phyloP scores from a whole-genome alignment of 2,888 invertebrate genomes.

The Auanema freiburgensis region DNA sequence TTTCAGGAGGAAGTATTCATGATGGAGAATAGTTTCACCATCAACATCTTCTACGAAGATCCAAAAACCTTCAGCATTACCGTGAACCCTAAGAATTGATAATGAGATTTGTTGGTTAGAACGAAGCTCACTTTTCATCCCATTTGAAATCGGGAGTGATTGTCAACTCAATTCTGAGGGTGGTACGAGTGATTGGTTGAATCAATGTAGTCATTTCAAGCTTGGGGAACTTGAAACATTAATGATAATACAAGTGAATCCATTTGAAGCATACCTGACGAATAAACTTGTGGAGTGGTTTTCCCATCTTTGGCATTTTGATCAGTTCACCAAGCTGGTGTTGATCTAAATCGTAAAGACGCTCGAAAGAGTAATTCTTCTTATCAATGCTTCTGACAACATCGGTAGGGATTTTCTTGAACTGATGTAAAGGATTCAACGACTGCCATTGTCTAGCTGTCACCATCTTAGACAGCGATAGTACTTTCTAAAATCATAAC shows the following conservation, averaged over 20 bases:
- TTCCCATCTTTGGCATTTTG: constrained; percentile 86
- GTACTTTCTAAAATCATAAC: constrained; percentile 75
- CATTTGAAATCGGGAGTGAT: constrained; percentile 98
- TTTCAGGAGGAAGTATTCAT: constrained; percentile 92
- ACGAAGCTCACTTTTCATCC: constrained; percentile 80
- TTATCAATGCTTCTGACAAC: constrained; percentile 94
- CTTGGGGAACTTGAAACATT: constrained; percentile 77
- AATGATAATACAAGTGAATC: neutral
- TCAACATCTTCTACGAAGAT: constrained; percentile 73
- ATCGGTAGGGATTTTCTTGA: constrained; percentile 84
- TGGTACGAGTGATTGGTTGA: constrained; percentile 87
- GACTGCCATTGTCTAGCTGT: constrained; percentile 93
- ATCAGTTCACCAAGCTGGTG: constrained; percentile 92
- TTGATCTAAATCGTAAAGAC: constrained; percentile 89
- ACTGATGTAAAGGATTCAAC: constrained; percentile 95
- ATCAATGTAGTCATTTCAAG: constrained; percentile 93
- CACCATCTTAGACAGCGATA: constrained; percentile 97
- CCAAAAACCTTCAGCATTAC: constrained; percentile 72
- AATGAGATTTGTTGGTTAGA: neutral
- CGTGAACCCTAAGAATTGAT: constrained; percentile 69
- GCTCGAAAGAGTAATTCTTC: constrained; percentile 74
- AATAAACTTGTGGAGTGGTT: constrained; percentile 90
- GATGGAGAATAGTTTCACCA: constrained; percentile 79
- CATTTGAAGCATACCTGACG: constrained; percentile 68
- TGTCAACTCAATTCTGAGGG: constrained; percentile 89